Evolutionary conservation across 2,797 vertebrate genomes (phyloP).

Genomic region (Mormyrops attenuatus): DNA sequence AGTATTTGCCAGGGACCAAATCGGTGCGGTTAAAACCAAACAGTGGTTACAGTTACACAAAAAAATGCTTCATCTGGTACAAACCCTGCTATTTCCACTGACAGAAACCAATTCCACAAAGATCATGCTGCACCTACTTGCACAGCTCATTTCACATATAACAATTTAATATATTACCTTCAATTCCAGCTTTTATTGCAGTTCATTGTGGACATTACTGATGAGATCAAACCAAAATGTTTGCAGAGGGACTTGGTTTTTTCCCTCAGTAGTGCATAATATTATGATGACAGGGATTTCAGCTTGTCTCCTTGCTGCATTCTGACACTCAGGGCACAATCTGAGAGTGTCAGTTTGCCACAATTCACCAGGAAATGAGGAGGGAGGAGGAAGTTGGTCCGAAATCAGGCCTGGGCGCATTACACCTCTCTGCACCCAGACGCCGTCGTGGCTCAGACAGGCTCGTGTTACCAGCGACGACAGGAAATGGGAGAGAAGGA

Average conservation of each 20-base stretch:
- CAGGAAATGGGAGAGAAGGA: not conserved
- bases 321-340: not conserved
- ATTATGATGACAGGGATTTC: not conserved
- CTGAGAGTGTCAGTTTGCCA: not conserved
- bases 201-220: not conserved
- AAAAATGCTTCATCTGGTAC: not conserved
- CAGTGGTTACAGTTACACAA: not conserved
- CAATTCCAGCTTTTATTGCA: not conserved
- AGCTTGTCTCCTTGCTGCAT: not conserved
- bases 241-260: not conserved
- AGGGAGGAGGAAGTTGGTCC: not conserved
- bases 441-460: not conserved
- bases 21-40: not conserved
- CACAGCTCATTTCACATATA: not conserved
- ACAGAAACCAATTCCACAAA: not conserved
- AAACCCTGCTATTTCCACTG: not conserved
- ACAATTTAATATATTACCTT: not conserved
- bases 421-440: not conserved
- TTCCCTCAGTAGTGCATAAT: not conserved
- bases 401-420: not conserved
- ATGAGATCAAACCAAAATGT: not conserved
- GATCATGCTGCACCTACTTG: not conserved
- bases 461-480: not conserved
- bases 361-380: not conserved
- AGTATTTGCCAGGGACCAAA: not conserved